phyloP scores from a whole-genome alignment of 92 coral and sea anemone species.

The Montipora capitata region DNA sequence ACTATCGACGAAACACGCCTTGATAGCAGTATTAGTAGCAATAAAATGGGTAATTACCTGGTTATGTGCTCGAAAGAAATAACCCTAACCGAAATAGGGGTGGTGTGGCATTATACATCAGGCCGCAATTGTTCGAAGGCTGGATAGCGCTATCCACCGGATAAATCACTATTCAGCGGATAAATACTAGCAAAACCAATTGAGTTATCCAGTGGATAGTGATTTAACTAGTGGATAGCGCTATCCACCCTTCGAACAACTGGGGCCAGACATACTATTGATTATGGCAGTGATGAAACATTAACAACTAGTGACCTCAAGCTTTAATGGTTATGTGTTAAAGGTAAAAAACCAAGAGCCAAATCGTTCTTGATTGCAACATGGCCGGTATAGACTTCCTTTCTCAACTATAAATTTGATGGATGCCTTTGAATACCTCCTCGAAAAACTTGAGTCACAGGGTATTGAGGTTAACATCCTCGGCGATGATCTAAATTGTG shows the following conservation, averaged over 20 bases:
- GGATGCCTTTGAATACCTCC: constrained; percentile 24
- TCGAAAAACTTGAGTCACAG: constrained; percentile 27
- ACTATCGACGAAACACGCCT: background rate
- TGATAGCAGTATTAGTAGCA: background rate
- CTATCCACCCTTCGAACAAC: too few species aligned
- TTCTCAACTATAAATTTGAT: constrained; percentile 3
- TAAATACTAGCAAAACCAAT: too few species aligned
- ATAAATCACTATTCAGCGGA: too few species aligned
- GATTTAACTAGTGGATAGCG: too few species aligned
- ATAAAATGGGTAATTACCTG: constrained; percentile 21
- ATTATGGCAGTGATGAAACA: constrained; percentile 17
- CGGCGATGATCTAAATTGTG: background rate
- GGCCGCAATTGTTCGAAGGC: background rate
- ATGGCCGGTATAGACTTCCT: constrained; percentile 36
- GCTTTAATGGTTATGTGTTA: constrained; percentile 20
- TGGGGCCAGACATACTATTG: background rate
- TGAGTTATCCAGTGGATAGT: too few species aligned
- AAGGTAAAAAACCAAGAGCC: background rate
- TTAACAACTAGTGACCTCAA: background rate
- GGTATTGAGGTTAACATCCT: constrained; percentile 15
- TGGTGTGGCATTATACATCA: constrained; percentile 21
- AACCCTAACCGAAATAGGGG: constrained; percentile 39
- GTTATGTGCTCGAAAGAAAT: constrained; percentile 21
- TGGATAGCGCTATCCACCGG: background rate
- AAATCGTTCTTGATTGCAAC: background rate